Evolutionary conservation across 2,888 invertebrate species (phyloP), one percentile per base, ranked within the genome.

Genomic region (Papilio elwesi): DNA sequence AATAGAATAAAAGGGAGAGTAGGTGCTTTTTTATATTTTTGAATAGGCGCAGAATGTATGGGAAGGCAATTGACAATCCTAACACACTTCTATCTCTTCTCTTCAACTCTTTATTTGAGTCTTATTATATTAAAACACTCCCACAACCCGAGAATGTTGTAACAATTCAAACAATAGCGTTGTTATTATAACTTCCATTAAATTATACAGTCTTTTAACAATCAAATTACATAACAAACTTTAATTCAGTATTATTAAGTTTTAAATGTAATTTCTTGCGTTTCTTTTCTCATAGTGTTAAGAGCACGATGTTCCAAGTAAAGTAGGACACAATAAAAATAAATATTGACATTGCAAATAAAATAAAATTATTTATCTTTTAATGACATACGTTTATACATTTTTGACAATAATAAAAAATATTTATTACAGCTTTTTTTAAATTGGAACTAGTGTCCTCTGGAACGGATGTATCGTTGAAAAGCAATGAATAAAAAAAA

Each of bases 401-500:
- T n/a, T n/a, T n/a, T n/a, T n/a, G 26, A 26, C 26, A 26, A 26
- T 26, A 26, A 26, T 26, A 26, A 26, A 26, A 26, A 26, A 26
- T 26, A 26, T 26, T 26, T 26, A 2, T 2, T 26, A 26, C 26
- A n/a, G n/a, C n/a, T n/a, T 26, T 26, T 26, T 26, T 26, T 26
- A n/a, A n/a, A 26, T 26, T 26, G 26, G 26, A 26, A 55, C 16
- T 26, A 6, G 55, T 9, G 12, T 13, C 43, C 43, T 9, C 6
- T 55, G 13, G 36, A 9, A 48, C 6, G 6, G 10, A 0, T 57
- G 6, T 6, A 38, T 59, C n/a, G n/a, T n/a, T n/a, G 38, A 49
- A 64, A 64, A 55, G 47, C 15, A 47, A 68, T 12, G 66, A 67
- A 13, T n/a, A 3, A 49, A 53, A 70, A 67, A 72, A 72, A 68